Base-by-base conservation (phyloP, 2,888 invertebrate genomes). In the Meloe dianella region DNA sequence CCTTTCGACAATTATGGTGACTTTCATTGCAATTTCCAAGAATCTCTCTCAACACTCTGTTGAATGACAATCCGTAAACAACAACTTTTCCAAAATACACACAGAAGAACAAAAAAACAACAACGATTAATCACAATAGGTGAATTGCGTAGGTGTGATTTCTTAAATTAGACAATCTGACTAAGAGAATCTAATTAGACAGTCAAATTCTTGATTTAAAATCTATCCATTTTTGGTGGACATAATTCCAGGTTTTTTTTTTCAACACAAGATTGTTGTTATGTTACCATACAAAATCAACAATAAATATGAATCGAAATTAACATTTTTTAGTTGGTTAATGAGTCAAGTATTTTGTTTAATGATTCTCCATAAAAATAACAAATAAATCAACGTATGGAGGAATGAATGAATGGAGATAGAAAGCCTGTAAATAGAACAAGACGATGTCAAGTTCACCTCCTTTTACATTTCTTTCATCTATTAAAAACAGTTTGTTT, bases 351-450 rank as follows among this genome's bases (percentile, higher is more conserved):
- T 12, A 41, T 41, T 41, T 17, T 17, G 17, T n/a, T 14, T 17
- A n/a, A 41, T 41, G 10, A 7, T 41, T 7, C 7, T 17, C n/a
- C 17, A 41, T 41, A 41, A 41, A 41, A 41, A 41, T 41, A n/a
- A 41, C 14, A 12, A 7, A 41, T 41, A 8, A 7, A 41, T 41
- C 17, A 41, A 41, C 8, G 41, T 5, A 41, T 14, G 41, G 17
- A 17, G 17, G 41, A 41, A n/a, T 17, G 41, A 17, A 2, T 41
- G 41, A 41, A 41, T 41, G 17, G 17, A 41, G n/a, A 41, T 41
- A 41, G 41, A 41, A 41, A 41, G 41, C 41, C 10, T 41, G 41
- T 41, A 41, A 41, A 41, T 41, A 41, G 41, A 41, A 41, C 41
- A 41, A 41, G 41, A 41, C 41, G 17, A 41, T n/a, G 1, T 41